Conservation (phyloP, 1,140 invertebrate species). For the Halyomorpha halys region DNA sequence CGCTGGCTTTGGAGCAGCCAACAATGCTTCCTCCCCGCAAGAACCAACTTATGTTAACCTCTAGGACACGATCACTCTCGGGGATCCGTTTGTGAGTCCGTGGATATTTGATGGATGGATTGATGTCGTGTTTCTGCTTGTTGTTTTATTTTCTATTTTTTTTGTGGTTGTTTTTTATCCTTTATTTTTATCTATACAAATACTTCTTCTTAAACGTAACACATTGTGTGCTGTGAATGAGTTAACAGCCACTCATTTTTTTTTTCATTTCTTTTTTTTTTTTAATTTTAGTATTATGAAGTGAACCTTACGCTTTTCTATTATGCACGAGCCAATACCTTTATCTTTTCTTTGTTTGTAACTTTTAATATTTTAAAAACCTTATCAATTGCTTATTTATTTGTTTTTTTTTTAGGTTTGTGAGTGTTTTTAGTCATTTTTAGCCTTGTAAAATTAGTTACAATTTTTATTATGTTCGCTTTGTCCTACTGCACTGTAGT, state of each 20-base stretch:
- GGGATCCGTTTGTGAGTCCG: constrained; percentile 32
- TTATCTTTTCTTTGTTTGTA: too few species aligned
- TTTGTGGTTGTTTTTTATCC: constrained; percentile 13
- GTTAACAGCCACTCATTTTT: constrained; percentile 14
- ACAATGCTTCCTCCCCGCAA: constrained; percentile 66
- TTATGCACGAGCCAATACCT: too few species aligned
- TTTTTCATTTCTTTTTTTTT: constrained; percentile 7
- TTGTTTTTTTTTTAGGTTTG: too few species aligned
- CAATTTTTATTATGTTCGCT: too few species aligned
- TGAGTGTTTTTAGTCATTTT: too few species aligned
- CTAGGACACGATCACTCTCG: constrained; percentile 42
- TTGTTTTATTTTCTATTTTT: constrained; percentile 22
- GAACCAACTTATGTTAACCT: constrained; percentile 88
- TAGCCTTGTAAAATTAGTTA: too few species aligned
- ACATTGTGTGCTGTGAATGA: not conserved
- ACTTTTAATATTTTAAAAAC: too few species aligned
- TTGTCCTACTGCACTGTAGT: too few species aligned
- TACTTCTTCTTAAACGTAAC: constrained; percentile 8
- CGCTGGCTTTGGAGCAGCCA: constrained; percentile 36
- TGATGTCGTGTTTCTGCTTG: constrained; percentile 23
- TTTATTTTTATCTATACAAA: constrained; percentile 16
- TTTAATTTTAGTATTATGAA: constrained; percentile 4
- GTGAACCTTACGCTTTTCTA: too few species aligned
- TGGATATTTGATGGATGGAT: constrained; percentile 26
- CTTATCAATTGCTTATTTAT: too few species aligned